phyloP scores from a whole-genome alignment of 2,797 vertebrate genomes.

The Macrochelys suwanniensis region DNA sequence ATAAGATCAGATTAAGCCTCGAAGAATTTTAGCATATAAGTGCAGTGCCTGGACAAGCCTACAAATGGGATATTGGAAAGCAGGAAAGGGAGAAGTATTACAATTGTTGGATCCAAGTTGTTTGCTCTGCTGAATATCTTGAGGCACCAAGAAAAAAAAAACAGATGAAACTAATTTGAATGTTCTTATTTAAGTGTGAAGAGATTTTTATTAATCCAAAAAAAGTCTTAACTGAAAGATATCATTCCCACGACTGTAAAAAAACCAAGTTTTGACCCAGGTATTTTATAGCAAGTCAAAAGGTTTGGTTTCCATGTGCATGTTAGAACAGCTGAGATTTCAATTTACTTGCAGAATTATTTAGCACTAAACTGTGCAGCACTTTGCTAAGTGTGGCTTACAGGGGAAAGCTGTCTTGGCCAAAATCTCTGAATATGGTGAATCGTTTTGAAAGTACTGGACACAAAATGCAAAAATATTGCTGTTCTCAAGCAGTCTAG shows the following conservation, averaged over 20 bases:
- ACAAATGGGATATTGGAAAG: neutral
- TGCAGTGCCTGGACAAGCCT: neutral
- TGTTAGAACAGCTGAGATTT: neutral
- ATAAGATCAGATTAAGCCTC: neutral
- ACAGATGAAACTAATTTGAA: neutral
- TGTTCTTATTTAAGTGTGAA: neutral
- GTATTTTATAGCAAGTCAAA: neutral
- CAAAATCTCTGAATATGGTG: neutral
- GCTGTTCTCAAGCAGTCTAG: neutral
- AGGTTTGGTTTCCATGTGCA: neutral
- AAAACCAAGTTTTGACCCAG: neutral
- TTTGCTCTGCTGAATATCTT: neutral
- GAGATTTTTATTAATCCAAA: neutral
- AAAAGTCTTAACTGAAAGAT: slow-evolving; percentile 5
- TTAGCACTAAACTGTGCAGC: neutral
- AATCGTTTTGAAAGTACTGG: neutral
- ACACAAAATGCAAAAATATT: rapidly evolving
- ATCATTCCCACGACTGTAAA: neutral
- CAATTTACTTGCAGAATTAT: neutral
- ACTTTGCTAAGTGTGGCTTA: neutral
- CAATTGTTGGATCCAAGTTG: neutral
- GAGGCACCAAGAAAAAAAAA: neutral
- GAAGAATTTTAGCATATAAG: neutral
- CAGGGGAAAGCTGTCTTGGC: neutral
- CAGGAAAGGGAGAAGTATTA: neutral